phyloP scores from a whole-genome alignment of 2,113 vertebrate genomes.

The Pomatorhinus ruficollis region DNA sequence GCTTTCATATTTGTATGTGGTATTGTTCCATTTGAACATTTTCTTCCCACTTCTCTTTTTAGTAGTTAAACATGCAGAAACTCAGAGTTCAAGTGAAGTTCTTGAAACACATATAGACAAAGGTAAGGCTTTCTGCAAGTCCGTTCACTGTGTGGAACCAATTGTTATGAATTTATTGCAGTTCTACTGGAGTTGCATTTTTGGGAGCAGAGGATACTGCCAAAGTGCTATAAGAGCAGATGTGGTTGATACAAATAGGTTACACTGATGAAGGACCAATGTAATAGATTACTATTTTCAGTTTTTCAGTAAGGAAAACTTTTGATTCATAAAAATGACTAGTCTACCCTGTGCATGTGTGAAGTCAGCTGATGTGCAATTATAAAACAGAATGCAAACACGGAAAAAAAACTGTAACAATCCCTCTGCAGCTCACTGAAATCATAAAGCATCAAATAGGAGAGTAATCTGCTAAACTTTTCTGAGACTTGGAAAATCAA shows the following conservation, averaged over 20 bases:
- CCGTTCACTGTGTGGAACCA: not conserved
- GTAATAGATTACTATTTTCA: not conserved
- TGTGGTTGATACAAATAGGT: not conserved
- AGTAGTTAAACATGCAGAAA: slow-evolving; percentile 80
- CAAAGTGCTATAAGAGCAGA: not conserved
- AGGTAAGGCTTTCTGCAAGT: slow-evolving; percentile 74
- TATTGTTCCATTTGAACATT: not conserved
- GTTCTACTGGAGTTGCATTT: not conserved
- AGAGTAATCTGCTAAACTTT: not conserved
- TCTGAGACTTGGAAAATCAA: not conserved
- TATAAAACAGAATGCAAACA: not conserved
- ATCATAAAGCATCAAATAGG: not conserved
- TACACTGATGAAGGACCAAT: not conserved
- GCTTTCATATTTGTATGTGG: not conserved
- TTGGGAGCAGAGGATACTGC: not conserved
- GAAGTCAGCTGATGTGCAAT: not conserved
- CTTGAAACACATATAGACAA: slow-evolving; percentile 79
- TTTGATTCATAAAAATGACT: not conserved
- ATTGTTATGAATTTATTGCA: not conserved
- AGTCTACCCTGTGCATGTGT: not conserved
- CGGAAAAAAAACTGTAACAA: not conserved
- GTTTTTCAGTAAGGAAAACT: not conserved
- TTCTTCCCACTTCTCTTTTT: not conserved
- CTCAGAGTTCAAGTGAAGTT: slow-evolving; percentile 76
- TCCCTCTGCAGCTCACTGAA: not conserved